Percentiles rank a stretch among this genome's conserved stretches.
Evolutionary conservation across 2,888 invertebrate species (phyloP).

Genomic region (Aleiodes testaceus): DNA sequence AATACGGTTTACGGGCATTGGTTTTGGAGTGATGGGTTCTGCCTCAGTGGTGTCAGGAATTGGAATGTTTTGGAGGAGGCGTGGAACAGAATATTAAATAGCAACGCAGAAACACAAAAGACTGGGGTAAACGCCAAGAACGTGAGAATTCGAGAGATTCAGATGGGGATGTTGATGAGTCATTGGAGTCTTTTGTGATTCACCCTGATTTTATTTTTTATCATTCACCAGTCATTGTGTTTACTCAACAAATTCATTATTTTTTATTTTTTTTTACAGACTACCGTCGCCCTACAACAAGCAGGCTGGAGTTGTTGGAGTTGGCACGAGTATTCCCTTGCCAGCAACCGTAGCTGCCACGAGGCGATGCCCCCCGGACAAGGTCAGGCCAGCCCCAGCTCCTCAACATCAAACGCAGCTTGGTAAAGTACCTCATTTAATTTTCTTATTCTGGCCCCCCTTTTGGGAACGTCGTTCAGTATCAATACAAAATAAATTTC

Average conservation of each 20-base stretch:
- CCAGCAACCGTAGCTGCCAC: constrained; percentile 86
- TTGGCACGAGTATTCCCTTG: constrained; percentile 84
- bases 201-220: constrained; percentile 4
- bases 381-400: constrained; percentile 83
- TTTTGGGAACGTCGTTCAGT: not conserved
- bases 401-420: constrained; percentile 73
- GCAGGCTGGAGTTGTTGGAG: constrained; percentile 74
- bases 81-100: constrained; percentile 32
- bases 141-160: constrained; percentile 24
- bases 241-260: constrained; percentile 10
- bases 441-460: not conserved
- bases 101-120: not conserved
- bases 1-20: constrained; percentile 12
- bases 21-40: constrained; percentile 7
- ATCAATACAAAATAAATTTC: not conserved
- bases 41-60: constrained; percentile 26
- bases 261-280: constrained; percentile 56
- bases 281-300: constrained; percentile 71
- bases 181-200: constrained; percentile 22
- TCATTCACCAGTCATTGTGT: too few relatives aligned
- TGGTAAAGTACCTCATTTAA: constrained; percentile 58
- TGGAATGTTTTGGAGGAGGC: constrained; percentile 31
- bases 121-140: constrained; percentile 12
- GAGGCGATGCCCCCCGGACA: constrained; percentile 86
- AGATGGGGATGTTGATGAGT: constrained; percentile 19